Evolutionary conservation across 1,140 invertebrate species (phyloP).

Genomic region (Platyscapa corneri): DNA sequence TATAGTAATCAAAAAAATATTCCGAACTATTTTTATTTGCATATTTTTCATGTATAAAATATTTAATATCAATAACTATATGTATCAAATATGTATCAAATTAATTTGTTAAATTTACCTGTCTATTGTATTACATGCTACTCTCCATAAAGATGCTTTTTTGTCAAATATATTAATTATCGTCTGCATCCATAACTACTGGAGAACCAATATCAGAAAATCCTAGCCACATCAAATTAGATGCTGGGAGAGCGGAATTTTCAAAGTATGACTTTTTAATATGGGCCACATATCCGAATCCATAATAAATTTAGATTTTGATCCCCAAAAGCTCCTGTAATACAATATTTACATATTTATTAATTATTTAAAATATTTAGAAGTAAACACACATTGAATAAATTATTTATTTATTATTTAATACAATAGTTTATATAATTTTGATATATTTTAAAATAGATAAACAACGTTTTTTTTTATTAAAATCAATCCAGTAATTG

Average conservation of each 20-base stretch:
- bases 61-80: background rate
- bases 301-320: conserved; percentile 78
- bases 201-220: conserved; percentile 86
- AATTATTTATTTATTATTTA: too few species aligned
- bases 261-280: conserved; percentile 73
- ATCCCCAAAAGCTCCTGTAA: conserved; percentile 65
- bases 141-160: conserved; percentile 83
- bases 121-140: conserved; percentile 82
- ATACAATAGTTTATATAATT: too few species aligned
- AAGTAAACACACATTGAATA: background rate
- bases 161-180: conserved; percentile 79
- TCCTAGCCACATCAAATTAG: conserved; percentile 87
- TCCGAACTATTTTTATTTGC: too few species aligned
- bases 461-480: too few species aligned
- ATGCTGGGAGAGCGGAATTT: conserved; percentile 81
- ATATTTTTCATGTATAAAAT: background rate
- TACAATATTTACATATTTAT: conserved; percentile 1
- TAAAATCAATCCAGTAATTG: too few species aligned
- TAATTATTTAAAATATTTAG: background rate
- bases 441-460: too few species aligned
- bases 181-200: conserved; percentile 80
- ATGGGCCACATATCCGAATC: conserved; percentile 66
- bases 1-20: too few species aligned
- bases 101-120: conserved; percentile 72
- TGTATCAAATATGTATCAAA: background rate